These are phyloP conservation scores for Neostethus bicornis DNA, from an alignment of 2,797 vertebrate genomes.

Conservation along the genomic window DNA sequence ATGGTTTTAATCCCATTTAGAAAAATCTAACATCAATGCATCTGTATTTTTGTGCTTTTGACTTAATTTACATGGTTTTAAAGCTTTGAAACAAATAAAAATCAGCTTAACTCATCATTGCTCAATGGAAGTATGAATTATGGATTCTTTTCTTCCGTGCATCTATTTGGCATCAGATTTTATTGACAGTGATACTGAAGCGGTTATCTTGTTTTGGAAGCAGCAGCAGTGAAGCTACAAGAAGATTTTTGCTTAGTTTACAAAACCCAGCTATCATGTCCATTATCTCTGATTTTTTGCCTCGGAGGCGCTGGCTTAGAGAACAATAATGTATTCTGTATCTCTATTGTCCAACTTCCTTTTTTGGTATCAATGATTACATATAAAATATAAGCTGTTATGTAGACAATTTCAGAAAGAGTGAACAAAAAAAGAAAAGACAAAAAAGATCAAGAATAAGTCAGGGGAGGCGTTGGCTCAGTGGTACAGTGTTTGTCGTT, in stretches of 20 bases:
- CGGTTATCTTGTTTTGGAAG: constrained; percentile 57
- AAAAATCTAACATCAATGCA: neutral
- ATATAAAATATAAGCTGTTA: constrained; percentile 8
- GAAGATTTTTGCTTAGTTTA: constrained; percentile 43
- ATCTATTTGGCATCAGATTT: constrained; percentile 58
- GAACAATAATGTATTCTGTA: constrained; percentile 22
- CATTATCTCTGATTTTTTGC: constrained; percentile 42
- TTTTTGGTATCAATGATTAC: constrained; percentile 32
- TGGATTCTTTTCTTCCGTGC: constrained; percentile 33
- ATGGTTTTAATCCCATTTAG: neutral
- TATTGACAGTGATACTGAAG: constrained; percentile 60
- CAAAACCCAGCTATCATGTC: constrained; percentile 52
- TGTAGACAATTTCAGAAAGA: constrained; percentile 6
- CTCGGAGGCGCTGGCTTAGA: constrained; percentile 25
- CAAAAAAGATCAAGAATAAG: neutral
- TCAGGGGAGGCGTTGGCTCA: no score
- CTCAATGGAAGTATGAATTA: constrained; percentile 46
- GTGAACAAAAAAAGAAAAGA: constrained; percentile 2
- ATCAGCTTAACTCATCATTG: constrained; percentile 39
- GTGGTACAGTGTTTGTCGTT: no score
- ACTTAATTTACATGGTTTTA: constrained; percentile 39
- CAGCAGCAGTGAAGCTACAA: constrained; percentile 44
- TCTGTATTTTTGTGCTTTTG: constrained; percentile 23
- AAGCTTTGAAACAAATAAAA: constrained; percentile 51
- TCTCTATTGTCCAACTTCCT: constrained; percentile 37